Conservation (phyloP, 2,797 vertebrate genomes). For the Scolopax bukidnonensis region DNA sequence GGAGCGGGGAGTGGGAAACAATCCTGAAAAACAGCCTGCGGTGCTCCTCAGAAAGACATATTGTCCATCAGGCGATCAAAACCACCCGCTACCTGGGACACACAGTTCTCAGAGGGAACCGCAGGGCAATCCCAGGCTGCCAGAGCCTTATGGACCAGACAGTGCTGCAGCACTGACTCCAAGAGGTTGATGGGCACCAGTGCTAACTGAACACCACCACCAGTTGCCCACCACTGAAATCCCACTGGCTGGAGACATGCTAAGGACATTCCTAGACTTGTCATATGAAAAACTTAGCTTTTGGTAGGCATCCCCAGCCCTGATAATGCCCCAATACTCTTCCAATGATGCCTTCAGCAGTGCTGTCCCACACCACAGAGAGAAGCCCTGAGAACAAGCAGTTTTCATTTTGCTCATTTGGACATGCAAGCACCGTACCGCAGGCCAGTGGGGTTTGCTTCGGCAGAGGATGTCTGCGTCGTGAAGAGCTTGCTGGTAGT, state of each 20-base stretch:
- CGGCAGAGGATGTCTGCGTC: constrained; percentile 82
- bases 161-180: neutral
- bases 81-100: neutral
- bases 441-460: constrained; percentile 83
- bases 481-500: constrained; percentile 84
- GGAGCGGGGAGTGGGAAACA: too few relatives aligned
- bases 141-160: rapidly evolving
- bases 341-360: neutral
- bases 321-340: rapidly evolving
- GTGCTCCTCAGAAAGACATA: neutral
- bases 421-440: constrained; percentile 74
- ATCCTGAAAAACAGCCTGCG: neutral
- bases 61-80: neutral
- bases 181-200: neutral
- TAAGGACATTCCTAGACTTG: neutral
- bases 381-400: neutral
- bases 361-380: neutral
- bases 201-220: neutral
- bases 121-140: neutral
- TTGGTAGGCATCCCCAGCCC: neutral
- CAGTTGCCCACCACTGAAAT: neutral
- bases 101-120: neutral
- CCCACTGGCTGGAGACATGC: neutral
- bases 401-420: neutral
- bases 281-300: neutral